Base-by-base conservation (phyloP, 1,140 invertebrate genomes). In the Octopus sinensis region DNA sequence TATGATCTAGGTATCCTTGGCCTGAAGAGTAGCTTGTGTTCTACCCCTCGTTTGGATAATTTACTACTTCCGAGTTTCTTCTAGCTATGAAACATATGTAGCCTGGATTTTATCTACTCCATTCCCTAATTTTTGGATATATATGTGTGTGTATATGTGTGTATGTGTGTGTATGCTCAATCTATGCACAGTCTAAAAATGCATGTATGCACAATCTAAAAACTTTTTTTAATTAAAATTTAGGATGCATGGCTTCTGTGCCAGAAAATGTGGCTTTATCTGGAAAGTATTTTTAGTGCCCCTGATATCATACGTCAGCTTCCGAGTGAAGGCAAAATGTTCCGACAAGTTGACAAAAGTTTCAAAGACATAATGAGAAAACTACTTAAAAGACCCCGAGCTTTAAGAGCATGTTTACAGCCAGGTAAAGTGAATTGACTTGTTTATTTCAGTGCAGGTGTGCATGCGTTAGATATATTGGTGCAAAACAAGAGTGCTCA, bases 351-450 rank as follows among this genome's bases (percentile, higher is more conserved):
- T 93, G 93, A 94, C 82, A 91, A 94, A 54, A 93, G 93, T 68
- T 95, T 94, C 94, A 91, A 92, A 56, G 88, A 93, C 78, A 93
- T 94, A n/a, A 94, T 94, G 93, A 92, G 92, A 76, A 88, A 91
- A 1, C 94, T 94, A 1, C 86, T 89, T 51, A 93, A 93, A n/a
- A 92, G 91, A 87, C 93, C 93, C 53, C 54, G 91, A 92, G 87
- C 93, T 94, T 73, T 73, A 17, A 73, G 51, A 73, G 68, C 68
- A n/a, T 73, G 68, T 73, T 23, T 54, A n/a, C 53, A 54, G 23
- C 68, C 68, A 73, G 68, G 68, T 73, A 73, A 10, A 23, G 17
- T 43, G 30, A 43, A 43, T 43, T 43, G 30, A 43, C 30, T 43
- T 43, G 30, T 43, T 43, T 43, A 43, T 43, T 43, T 43, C 30